Conservation (phyloP, 2,888 invertebrate genomes). For the Pollenia angustigena region DNA sequence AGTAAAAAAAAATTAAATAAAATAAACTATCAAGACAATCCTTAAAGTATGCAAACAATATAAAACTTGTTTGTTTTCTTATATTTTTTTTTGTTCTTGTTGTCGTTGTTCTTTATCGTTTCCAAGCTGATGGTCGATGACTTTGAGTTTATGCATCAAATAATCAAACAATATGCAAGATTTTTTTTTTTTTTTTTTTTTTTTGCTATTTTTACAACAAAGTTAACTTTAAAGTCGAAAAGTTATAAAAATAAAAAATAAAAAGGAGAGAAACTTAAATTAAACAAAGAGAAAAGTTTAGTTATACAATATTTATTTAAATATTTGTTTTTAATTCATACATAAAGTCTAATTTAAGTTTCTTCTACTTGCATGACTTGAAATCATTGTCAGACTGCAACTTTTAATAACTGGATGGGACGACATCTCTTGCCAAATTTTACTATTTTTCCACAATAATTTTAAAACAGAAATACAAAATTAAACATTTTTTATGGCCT, state of each 20-base stretch:
- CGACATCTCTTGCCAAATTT: slow-evolving; percentile 31
- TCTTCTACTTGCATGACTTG: not conserved
- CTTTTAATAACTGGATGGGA: not conserved
- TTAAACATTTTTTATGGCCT: slow-evolving; percentile 1
- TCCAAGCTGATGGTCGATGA: slow-evolving; percentile 27
- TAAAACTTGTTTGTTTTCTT: slow-evolving; percentile 48
- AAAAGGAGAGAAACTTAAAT: too few relatives aligned
- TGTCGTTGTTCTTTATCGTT: not conserved
- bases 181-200: slow-evolving; percentile 48
- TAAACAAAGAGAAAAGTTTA: not conserved
- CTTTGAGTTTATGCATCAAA: slow-evolving; percentile 46
- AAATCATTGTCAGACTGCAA: not conserved
- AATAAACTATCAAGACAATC: slow-evolving; percentile 52
- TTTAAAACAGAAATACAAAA: slow-evolving; percentile 3
- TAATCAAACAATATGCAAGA: slow-evolving; percentile 58
- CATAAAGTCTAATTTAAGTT: too few relatives aligned
- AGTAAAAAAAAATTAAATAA: not conserved
- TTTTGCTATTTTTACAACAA: slow-evolving; percentile 9
- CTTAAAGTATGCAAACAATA: slow-evolving; percentile 64
- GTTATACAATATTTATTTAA: not conserved
- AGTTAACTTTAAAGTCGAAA: slow-evolving; percentile 45
- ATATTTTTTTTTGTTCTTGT: not conserved
- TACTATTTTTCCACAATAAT: not conserved
- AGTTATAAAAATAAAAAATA: slow-evolving; percentile 48
- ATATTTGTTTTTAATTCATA: not conserved